A percentile compares a stretch with the other conserved stretches of the same genome.
phyloP scores from a whole-genome alignment of 2,888 invertebrate genomes.

The Parochlus steinenii region DNA sequence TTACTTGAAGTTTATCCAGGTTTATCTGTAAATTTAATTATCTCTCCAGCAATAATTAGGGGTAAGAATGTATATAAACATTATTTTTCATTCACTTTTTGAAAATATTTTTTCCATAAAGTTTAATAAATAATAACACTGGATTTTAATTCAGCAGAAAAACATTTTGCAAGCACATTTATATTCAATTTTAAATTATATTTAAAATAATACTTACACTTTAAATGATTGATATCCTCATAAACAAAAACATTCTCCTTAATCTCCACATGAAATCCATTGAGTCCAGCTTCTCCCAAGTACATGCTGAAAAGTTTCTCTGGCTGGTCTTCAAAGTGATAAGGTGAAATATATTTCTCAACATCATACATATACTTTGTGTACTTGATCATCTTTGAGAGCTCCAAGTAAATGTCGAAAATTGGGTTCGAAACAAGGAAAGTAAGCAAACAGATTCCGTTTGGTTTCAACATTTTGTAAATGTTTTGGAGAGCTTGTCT shows the following conservation, averaged over 20 bases:
- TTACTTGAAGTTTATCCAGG: no score
- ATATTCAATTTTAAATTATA: constrained; percentile 3
- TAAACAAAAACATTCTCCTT: constrained; percentile 41
- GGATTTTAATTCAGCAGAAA: background rate
- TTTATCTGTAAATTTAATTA: no score
- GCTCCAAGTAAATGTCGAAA: constrained; percentile 47
- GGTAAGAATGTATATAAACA: no score
- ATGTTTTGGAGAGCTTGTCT: constrained; percentile 48
- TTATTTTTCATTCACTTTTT: no score
- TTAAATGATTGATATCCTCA: constrained; percentile 36
- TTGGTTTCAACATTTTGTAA: constrained; percentile 42
- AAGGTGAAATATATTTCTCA: constrained; percentile 46
- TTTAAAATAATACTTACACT: constrained; percentile 33
- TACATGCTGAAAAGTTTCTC: constrained; percentile 36
- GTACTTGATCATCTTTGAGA: constrained; percentile 43
- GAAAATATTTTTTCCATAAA: no score
- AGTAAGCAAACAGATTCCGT: constrained; percentile 49
- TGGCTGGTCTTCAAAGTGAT: constrained; percentile 44
- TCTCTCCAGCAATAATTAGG: no score
- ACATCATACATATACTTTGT: constrained; percentile 45
- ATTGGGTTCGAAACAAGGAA: constrained; percentile 52
- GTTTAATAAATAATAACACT: constrained; percentile 5
- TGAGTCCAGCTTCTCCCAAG: constrained; percentile 42
- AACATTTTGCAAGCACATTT: background rate
- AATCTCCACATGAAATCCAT: constrained; percentile 38